A percentile compares a stretch with the other conserved stretches of the same genome.
phyloP scores from a whole-genome alignment of 2,888 invertebrate species.

The Polylopha cassiicola region DNA sequence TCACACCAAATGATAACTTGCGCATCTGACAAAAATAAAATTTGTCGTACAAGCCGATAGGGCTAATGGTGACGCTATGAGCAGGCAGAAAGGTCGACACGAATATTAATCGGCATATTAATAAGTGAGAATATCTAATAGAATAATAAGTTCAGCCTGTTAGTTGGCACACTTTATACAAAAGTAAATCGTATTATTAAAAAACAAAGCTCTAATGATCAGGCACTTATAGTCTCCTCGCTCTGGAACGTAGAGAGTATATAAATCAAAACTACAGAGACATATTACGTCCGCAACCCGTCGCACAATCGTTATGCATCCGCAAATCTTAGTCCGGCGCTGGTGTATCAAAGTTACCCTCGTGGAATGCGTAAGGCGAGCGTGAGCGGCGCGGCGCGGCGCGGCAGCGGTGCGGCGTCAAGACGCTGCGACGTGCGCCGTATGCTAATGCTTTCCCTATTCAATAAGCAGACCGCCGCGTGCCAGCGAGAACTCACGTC shows the following conservation, averaged over 20 bases:
- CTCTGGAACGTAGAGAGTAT: slow-evolving; percentile 7
- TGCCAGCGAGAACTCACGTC: slow-evolving; percentile 75
- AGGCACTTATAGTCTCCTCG: not conserved
- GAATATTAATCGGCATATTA: slow-evolving; percentile 36
- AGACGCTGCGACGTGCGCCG: slow-evolving; percentile 68
- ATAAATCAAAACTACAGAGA: slow-evolving; percentile 18
- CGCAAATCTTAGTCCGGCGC: slow-evolving; percentile 11
- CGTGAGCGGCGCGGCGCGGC: slow-evolving; percentile 21
- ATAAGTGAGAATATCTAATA: slow-evolving; percentile 9
- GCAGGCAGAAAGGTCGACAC: slow-evolving; percentile 47
- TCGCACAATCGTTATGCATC: slow-evolving; percentile 14
- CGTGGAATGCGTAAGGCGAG: slow-evolving; percentile 20
- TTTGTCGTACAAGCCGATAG: slow-evolving; percentile 74
- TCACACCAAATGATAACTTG: slow-evolving; percentile 75
- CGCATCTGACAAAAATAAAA: slow-evolving; percentile 74
- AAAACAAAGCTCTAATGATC: too few species aligned
- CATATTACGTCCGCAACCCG: slow-evolving; percentile 18
- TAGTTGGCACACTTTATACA: not conserved
- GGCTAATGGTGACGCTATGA: slow-evolving; percentile 69
- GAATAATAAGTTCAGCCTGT: slow-evolving; percentile 1
- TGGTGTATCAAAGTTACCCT: slow-evolving; percentile 17
- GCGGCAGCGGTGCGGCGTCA: slow-evolving; percentile 36
- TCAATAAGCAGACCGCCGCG: slow-evolving; percentile 76
- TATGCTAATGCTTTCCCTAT: slow-evolving; percentile 74
- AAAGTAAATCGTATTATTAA: too few species aligned